These are phyloP conservation scores for Thryonomys swinderianus DNA, from an alignment of 2,113 vertebrate species.

Conservation along the genomic window DNA sequence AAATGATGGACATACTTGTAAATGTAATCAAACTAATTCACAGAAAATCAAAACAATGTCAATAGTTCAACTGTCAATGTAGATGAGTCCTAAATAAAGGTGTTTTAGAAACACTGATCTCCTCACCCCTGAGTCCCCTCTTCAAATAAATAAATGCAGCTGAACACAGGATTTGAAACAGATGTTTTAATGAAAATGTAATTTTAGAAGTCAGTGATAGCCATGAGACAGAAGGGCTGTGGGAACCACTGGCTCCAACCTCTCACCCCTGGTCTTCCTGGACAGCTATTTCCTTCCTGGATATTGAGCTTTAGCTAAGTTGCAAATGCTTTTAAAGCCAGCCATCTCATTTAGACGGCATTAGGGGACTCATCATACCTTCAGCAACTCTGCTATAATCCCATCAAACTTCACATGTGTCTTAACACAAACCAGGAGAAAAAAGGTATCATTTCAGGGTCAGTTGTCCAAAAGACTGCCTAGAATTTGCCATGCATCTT, in stretches of 20 bases:
- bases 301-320: neutral
- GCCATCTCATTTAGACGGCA: slow-evolving; percentile 17
- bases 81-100: slow-evolving; percentile 22
- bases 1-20: neutral
- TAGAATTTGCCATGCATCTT: slow-evolving; percentile 21
- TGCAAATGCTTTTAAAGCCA: slow-evolving; percentile 44
- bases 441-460: slow-evolving; percentile 13
- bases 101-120: slow-evolving; percentile 23
- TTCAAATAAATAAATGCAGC: neutral
- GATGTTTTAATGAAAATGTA: neutral
- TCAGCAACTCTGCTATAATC: neutral
- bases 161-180: neutral
- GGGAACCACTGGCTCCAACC: neutral
- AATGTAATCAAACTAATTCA: slow-evolving; percentile 41
- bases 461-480: slow-evolving; percentile 22
- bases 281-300: neutral
- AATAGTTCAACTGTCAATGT: slow-evolving; percentile 44
- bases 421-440: slow-evolving; percentile 32
- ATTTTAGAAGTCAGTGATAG: neutral
- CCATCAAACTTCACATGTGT: slow-evolving; percentile 55
- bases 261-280: neutral
- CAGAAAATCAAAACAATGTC: slow-evolving; percentile 38
- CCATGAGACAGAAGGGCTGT: neutral
- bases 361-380: neutral
- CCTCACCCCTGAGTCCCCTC: neutral